Base-by-base conservation (phyloP, 2,888 invertebrate genomes). In the Acrobasis consociella region DNA sequence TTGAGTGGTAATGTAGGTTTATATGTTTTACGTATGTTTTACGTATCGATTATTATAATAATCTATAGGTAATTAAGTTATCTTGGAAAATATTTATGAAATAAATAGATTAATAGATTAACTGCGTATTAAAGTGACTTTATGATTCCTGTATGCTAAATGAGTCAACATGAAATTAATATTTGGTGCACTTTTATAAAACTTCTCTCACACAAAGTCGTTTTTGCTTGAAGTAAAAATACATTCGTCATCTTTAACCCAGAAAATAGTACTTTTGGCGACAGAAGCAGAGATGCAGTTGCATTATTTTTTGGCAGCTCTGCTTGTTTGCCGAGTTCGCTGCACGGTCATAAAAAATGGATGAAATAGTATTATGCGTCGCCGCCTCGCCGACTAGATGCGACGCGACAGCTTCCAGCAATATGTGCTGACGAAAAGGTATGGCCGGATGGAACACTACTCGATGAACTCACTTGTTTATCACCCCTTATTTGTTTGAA, bases 261-360 rank as follows among this genome's bases (percentile, higher is more conserved):
- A 56, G 56, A 56, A 56, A 56, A 56, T 22, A 13, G 46, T 9
- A 39, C 55, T 13, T 17, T 56, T 56, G 56, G 56, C 56, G 56
- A 55, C 55, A 37, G 55, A 42, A 56, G 17, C 56, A 16, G 52
- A 37, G 17, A 56, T 42, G 11, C 56, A 37, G 58, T 50, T 59
- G 50, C 50, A 59, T 59, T 59, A 59, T 59, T 59, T 58, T 59
- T 59, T 59, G 59, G 59, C 59, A 50, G n/a, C 59, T 15, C 16
- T 11, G 11, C 59, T 16, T 59, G 59, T 59, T 50, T 59, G 38
- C 59, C 13, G 38, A 7, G 31, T 31, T 31, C 31, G 31, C 16
- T 37, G 58, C 59, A 49, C 38, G 49, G 50, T 31, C 38, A 49
- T 50, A 50, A 49, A 59, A 59, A 59, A 59, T 59, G 59, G 37